These are phyloP conservation scores for Lethocerus indicus DNA, from an alignment of 1,140 invertebrate genomes.

Conservation along the genomic window DNA sequence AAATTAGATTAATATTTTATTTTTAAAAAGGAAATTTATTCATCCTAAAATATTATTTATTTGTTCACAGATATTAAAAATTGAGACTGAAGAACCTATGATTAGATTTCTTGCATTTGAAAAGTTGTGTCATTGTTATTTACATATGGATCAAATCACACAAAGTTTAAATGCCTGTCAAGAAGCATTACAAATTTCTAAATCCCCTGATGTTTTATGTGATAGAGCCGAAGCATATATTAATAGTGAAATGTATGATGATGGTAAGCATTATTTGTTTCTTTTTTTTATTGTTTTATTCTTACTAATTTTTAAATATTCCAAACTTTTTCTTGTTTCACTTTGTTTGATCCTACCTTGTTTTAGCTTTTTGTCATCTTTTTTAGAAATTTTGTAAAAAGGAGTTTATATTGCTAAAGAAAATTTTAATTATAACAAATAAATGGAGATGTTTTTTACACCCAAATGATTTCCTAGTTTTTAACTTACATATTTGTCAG, in stretches of 20 bases:
- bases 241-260: conserved; percentile 77
- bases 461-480: no score
- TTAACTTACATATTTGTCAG: no score
- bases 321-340: no score
- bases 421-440: no score
- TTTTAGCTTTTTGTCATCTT: no score
- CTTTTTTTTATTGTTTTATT: neutral
- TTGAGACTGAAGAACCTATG: conserved; percentile 49
- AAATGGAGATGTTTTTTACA: no score
- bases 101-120: conserved; percentile 58
- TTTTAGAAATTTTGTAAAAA: no score
- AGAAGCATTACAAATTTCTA: conserved; percentile 57
- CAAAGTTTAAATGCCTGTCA: conserved; percentile 59
- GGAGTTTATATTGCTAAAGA: no score
- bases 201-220: conserved; percentile 65
- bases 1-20: no score
- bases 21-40: neutral
- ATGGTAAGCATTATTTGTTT: conserved; percentile 39
- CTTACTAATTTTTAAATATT: neutral
- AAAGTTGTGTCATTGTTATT: conserved; percentile 55
- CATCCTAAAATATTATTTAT: neutral
- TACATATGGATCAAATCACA: conserved; percentile 44
- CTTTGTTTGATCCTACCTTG: no score
- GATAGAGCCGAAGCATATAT: conserved; percentile 88
- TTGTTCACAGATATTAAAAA: conserved; percentile 32